Conservation (phyloP, 2,888 invertebrate genomes). For the Drosophila subsilvestris region DNA sequence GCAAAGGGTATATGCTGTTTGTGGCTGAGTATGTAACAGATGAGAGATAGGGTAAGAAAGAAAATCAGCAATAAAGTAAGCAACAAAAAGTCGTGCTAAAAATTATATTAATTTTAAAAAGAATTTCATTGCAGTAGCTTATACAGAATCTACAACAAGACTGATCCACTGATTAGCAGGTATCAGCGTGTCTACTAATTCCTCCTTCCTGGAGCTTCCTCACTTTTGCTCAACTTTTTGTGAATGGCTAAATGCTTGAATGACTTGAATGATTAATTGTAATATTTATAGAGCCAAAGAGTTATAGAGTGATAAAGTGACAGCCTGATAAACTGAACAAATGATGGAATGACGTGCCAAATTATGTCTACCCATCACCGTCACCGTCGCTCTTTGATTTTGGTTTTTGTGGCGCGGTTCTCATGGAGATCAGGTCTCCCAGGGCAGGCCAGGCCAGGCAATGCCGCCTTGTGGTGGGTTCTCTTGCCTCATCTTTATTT, state of each 20-base stretch:
- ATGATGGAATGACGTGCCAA: slow-evolving; percentile 13
- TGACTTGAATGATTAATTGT: slow-evolving; percentile 3
- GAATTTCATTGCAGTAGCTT: no score
- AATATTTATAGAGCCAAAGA: background rate
- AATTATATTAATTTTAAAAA: no score
- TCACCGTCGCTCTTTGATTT: background rate
- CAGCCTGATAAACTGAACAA: background rate
- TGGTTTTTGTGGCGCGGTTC: slow-evolving; percentile 14
- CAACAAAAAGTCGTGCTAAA: no score
- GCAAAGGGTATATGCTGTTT: background rate
- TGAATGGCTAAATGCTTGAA: background rate
- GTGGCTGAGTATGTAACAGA: no score
- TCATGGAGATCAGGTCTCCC: slow-evolving; percentile 44
- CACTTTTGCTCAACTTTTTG: background rate
- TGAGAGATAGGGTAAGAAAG: no score
- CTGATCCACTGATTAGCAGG: background rate
- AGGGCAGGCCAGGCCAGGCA: background rate
- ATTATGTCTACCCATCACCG: background rate
- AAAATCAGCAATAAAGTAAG: no score
- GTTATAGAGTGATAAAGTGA: background rate
- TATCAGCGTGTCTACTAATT: background rate
- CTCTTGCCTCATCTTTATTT: slow-evolving; percentile 20
- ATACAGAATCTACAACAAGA: no score
- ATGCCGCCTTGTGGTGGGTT: background rate
- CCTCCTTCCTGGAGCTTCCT: background rate